Conservation (phyloP, 2,797 vertebrate genomes). For the Amazonetta brasiliensis region DNA sequence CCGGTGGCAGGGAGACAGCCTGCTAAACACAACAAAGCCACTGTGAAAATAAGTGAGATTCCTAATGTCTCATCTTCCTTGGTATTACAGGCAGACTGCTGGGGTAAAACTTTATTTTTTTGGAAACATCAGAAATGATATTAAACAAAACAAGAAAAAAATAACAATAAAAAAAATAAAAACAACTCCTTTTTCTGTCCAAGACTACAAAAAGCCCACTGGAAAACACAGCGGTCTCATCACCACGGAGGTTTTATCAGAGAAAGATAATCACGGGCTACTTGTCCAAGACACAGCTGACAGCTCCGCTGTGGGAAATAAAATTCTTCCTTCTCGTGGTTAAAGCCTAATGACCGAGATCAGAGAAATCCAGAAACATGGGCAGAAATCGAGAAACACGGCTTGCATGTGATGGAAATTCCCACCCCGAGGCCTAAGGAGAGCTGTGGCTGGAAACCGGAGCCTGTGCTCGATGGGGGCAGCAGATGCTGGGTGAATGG, state of each 20-base stretch:
- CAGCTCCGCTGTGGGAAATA: neutral
- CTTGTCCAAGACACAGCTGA: neutral
- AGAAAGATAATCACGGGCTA: neutral
- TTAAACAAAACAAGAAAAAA: neutral
- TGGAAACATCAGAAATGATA: too few relatives aligned
- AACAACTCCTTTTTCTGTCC: neutral
- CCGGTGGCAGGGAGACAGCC: accelerated
- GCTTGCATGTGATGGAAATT: accelerated
- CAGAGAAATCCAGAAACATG: neutral
- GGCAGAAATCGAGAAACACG: neutral
- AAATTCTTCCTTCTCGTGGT: neutral
- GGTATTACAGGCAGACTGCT: accelerated
- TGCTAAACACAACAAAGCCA: neutral
- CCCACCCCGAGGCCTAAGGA: neutral
- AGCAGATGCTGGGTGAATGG: accelerated
- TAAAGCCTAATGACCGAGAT: neutral
- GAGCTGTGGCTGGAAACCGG: accelerated
- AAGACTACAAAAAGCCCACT: neutral
- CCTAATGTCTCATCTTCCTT: neutral
- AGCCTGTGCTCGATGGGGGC: accelerated
- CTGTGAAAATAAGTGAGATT: accelerated
- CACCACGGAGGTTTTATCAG: neutral
- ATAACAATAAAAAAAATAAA: too few relatives aligned
- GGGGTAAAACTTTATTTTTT: neutral
- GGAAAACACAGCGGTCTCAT: neutral